phyloP scores from a whole-genome alignment of 1,140 invertebrate species.

The Alviniconcha marisindica region DNA sequence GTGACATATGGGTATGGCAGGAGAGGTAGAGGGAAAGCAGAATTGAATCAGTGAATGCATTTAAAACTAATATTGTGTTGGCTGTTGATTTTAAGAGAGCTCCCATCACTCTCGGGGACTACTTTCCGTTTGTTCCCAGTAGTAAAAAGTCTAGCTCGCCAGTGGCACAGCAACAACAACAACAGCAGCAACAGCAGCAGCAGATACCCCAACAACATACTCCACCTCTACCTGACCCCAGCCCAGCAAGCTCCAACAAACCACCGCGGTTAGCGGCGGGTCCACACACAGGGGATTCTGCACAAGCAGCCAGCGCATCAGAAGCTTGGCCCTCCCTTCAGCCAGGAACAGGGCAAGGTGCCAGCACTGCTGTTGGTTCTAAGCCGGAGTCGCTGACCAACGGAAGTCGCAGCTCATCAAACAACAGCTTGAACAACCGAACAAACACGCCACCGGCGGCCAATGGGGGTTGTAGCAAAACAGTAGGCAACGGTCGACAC shows the following conservation, averaged over 20 bases:
- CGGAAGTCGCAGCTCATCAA: slow-evolving; percentile 35
- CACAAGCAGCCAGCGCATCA: slow-evolving; percentile 19
- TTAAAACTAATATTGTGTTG: too few species aligned
- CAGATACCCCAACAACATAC: slow-evolving; percentile 51
- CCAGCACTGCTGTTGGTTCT: not conserved
- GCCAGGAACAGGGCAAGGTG: slow-evolving; percentile 8
- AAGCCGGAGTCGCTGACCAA: slow-evolving; percentile 39
- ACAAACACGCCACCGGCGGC: slow-evolving; percentile 44
- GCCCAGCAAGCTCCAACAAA: slow-evolving; percentile 33
- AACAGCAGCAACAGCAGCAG: slow-evolving; percentile 52
- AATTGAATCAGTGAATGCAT: too few species aligned
- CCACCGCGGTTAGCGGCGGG: slow-evolving; percentile 45
- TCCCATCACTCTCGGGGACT: too few species aligned
- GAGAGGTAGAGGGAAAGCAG: too few species aligned
- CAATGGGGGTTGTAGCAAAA: slow-evolving; percentile 32
- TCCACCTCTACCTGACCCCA: slow-evolving; percentile 31
- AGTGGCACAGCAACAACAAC: slow-evolving; percentile 48
- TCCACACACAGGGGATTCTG: slow-evolving; percentile 3
- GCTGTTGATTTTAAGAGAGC: too few species aligned
- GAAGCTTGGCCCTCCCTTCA: slow-evolving; percentile 46
- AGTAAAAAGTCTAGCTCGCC: slow-evolving; percentile 69
- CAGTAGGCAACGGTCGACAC: slow-evolving; percentile 46
- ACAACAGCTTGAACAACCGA: slow-evolving; percentile 44
- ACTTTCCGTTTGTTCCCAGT: slow-evolving; percentile 66
- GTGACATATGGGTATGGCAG: too few species aligned